These are phyloP conservation scores for Helicoverpa zea DNA, from an alignment of 1,140 invertebrate genomes.

Conservation along the genomic window DNA sequence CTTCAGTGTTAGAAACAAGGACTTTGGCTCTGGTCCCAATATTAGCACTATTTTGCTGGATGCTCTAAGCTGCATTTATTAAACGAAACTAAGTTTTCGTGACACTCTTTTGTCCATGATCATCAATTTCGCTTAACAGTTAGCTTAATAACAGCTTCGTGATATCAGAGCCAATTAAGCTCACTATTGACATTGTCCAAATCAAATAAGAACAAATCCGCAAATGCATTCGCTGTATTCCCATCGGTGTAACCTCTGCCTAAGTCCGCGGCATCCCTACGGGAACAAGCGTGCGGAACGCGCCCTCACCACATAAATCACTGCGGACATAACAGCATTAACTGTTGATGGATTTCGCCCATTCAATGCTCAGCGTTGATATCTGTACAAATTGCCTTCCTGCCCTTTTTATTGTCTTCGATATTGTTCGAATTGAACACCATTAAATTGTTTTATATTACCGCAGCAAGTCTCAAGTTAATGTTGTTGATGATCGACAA, in stretches of 20 bases:
- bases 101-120: no score
- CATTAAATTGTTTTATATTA: conserved; percentile 1
- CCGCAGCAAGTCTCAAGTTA: not conserved
- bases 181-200: not conserved
- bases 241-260: not conserved
- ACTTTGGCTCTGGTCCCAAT: no score
- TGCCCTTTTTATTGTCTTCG: conserved; percentile 31
- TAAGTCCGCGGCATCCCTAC: conserved; percentile 64
- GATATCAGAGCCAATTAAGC: not conserved
- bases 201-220: not conserved
- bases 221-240: not conserved
- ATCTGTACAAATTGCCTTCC: conserved; percentile 50
- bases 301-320: conserved; percentile 75
- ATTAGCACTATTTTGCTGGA: no score
- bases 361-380: conserved; percentile 58
- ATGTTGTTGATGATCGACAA: not conserved
- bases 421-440: conserved; percentile 22
- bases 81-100: no score
- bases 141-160: no score
- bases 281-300: conserved; percentile 65
- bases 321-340: conserved; percentile 68
- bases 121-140: no score
- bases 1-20: no score
- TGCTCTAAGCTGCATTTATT: no score
- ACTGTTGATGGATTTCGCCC: conserved; percentile 71